phyloP scores from a whole-genome alignment of 2,797 vertebrate genomes.

The Rhincodon typus region DNA sequence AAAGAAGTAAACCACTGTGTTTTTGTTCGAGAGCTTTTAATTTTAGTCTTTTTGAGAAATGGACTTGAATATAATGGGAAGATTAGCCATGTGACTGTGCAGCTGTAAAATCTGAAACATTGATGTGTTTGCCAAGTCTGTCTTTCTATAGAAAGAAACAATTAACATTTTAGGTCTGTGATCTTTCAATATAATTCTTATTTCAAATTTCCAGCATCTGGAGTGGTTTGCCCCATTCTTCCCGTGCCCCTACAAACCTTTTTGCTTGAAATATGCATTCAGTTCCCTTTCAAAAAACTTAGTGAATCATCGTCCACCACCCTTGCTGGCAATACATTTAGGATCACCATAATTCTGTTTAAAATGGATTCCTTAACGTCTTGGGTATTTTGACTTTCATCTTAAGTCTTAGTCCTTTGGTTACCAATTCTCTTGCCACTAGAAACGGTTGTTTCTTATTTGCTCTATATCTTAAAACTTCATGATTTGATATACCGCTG shows the following conservation, averaged over 20 bases:
- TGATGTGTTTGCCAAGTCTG: background rate
- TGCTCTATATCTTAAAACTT: background rate
- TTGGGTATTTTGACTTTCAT: background rate
- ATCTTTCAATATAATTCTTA: background rate
- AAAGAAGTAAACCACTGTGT: background rate
- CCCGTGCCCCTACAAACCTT: background rate
- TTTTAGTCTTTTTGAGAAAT: background rate
- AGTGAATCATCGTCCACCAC: background rate
- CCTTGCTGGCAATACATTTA: background rate
- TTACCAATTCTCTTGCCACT: background rate
- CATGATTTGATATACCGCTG: background rate
- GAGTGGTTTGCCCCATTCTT: background rate
- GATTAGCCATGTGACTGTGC: background rate
- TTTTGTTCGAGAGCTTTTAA: background rate
- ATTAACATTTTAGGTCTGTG: no score
- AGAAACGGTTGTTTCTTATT: background rate
- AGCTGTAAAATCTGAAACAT: background rate
- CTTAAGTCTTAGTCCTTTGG: background rate
- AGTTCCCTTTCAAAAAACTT: background rate
- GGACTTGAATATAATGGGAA: background rate
- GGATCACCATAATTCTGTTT: background rate
- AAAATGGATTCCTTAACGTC: background rate
- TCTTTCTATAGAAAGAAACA: background rate
- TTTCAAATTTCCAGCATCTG: background rate
- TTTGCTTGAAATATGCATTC: background rate